Conservation (phyloP, 2,888 invertebrate species). For the Imbricaverruca yamaguchii region DNA sequence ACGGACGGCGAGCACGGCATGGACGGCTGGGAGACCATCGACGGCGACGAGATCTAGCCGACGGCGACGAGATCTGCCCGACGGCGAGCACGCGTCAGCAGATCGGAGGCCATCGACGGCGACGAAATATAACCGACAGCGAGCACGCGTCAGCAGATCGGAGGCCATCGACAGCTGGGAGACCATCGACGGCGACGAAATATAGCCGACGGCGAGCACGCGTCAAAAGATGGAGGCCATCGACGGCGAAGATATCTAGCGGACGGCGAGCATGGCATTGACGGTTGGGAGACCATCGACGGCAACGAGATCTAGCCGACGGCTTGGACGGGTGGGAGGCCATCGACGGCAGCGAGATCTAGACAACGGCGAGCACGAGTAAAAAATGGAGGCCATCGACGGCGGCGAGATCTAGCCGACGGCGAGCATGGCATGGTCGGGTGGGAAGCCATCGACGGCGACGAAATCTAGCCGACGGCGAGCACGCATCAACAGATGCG, state of each 20-base stretch:
- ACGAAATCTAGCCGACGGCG: conserved; percentile 12
- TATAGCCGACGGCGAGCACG: neutral
- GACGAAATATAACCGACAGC: neutral
- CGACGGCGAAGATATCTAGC: no score
- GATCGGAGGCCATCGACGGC: no score
- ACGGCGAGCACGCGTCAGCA: neutral
- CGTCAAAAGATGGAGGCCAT: no score
- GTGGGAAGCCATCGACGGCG: conserved; percentile 1
- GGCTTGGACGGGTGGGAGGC: no score
- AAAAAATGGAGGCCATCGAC: conserved; percentile 10
- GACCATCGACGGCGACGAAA: conserved; percentile 1
- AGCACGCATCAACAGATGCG: no score
- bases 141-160: neutral
- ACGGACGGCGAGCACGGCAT: neutral
- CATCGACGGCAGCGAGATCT: no score
- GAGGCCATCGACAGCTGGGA: neutral
- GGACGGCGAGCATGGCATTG: neutral
- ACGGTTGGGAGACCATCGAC: neutral
- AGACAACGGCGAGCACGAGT: no score
- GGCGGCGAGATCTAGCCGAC: neutral
- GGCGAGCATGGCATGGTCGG: neutral
- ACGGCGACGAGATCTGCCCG: no score
- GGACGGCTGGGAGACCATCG: conserved; percentile 11
- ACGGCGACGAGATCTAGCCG: conserved; percentile 11
- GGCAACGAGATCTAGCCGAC: neutral